Conservation (phyloP, 2,888 invertebrate genomes). For the Trissolcus brochymenae region DNA sequence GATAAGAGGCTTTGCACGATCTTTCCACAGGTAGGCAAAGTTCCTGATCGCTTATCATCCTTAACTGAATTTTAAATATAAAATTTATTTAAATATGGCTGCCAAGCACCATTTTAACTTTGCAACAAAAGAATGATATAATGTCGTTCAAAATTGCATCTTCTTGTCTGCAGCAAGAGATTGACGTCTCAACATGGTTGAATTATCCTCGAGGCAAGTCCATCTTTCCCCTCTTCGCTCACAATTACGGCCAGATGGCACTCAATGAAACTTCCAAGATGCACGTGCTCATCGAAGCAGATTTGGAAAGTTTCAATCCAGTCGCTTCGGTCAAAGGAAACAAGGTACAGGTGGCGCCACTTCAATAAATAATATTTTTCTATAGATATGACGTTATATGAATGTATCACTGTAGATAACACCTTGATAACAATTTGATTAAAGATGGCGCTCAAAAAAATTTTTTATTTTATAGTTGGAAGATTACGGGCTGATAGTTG, state of each 20-base stretch:
- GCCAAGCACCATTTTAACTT: neutral
- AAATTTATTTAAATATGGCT: neutral
- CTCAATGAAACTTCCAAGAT: conserved; percentile 67
- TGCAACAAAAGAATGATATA: neutral
- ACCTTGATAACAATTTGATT: too few relatives aligned
- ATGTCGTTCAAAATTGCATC: too few relatives aligned
- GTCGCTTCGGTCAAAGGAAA: conserved; percentile 66
- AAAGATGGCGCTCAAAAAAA: neutral
- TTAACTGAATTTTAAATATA: neutral
- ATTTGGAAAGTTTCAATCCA: conserved; percentile 67
- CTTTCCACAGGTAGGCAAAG: conserved; percentile 78
- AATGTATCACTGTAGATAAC: too few relatives aligned
- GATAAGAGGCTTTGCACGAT: conserved; percentile 79
- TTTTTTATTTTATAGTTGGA: conserved; percentile 80
- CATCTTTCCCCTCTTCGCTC: conserved; percentile 73
- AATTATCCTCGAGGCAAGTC: conserved; percentile 72
- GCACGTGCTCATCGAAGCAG: conserved; percentile 74
- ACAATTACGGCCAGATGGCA: conserved; percentile 64
- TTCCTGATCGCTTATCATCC: neutral
- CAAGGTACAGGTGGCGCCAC: conserved; percentile 63
- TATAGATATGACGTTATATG: too few relatives aligned
- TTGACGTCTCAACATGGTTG: conserved; percentile 76
- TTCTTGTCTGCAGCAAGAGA: conserved; percentile 72
- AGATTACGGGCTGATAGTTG: conserved; percentile 86
- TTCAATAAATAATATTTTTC: too few relatives aligned